phyloP scores from a whole-genome alignment of 1,140 invertebrate species.

The Hestina assimilis region DNA sequence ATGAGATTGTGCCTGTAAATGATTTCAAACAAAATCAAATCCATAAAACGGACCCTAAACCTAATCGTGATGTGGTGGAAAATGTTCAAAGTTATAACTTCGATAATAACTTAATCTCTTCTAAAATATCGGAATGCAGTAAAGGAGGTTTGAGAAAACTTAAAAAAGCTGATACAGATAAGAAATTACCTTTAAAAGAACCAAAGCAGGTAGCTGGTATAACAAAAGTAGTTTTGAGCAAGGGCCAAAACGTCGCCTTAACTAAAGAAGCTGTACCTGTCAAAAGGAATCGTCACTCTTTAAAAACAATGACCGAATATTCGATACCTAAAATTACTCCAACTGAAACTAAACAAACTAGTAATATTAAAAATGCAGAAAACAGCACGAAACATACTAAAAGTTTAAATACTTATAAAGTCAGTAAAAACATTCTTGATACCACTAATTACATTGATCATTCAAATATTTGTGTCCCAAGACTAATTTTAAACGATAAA shows the following conservation, averaged over 20 bases:
- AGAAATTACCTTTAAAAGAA: not conserved
- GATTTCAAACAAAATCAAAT: not conserved
- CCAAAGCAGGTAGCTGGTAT: constrained; percentile 37
- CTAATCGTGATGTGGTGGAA: not conserved
- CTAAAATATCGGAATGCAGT: not conserved
- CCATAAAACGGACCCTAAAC: not conserved
- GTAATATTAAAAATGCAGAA: no score
- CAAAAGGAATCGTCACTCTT: constrained; percentile 33
- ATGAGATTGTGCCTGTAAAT: not conserved
- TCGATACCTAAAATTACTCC: constrained; percentile 41
- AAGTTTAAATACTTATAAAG: no score
- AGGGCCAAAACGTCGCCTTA: constrained; percentile 25
- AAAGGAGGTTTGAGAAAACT: not conserved
- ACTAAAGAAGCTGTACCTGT: constrained; percentile 1
- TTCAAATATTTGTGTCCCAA: no score
- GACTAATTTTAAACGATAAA: no score
- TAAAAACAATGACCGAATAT: constrained; percentile 32
- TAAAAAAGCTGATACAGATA: not conserved
- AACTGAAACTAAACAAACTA: constrained; percentile 54
- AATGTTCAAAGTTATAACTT: not conserved
- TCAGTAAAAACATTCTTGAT: no score
- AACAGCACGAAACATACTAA: no score
- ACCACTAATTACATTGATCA: no score
- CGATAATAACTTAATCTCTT: not conserved
- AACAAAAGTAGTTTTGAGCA: constrained; percentile 45